Evolutionary conservation across 2,797 vertebrate species (phyloP), one percentile per base, ranked within the genome.

Genomic region (Paratrypauchen microcephalus): DNA sequence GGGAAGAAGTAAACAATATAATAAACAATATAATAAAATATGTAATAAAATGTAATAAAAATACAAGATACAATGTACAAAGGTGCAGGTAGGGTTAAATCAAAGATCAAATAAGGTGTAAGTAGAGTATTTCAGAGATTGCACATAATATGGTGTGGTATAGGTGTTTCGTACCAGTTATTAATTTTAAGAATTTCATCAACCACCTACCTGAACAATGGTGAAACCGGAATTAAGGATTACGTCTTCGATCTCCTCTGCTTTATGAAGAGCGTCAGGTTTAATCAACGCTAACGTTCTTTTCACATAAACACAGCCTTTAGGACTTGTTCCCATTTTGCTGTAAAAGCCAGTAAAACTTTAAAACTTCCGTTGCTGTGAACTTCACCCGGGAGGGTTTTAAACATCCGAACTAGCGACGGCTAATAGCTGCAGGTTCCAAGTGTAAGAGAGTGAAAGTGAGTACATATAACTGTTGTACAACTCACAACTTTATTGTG

Each of bases 231-330:
- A 94, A 30, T 72, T 89, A 15, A 97, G 90, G 82, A 99, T 95
- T n/a, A 92, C 32, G 45, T 95, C 93, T 71, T 95, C 94, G 47
- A 99, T 96, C 86, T 97, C 95, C n/a, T 95, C 93, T 41, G 94
- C 93, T 81, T 92, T 94, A 70, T 94, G 77, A 48, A 94, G 0
- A 2, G 91, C 89, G 71, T 99, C 96, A n/a, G 98, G 97, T 88
- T 99, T 99, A 65, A 99, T 94, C 62, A 99, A 72, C 2, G 95
- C 97, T 79, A 99, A 77, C 5, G 97, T 98, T 85, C 89, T 95
- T 80, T 98, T 95, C 73, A 98, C 92, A 76, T 90, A 93, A 79
- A 98, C 91, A 61, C 91, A 92, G 75, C 85, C 81, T 39, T 69
- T 12, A 0, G 83, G 69, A 1, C 18, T 6, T n/a, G 24, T 9